Percentiles rank a stretch among this genome's conserved stretches.
phyloP scores from a whole-genome alignment of 1,140 invertebrate species.

The Sarcophaga peregrina region DNA sequence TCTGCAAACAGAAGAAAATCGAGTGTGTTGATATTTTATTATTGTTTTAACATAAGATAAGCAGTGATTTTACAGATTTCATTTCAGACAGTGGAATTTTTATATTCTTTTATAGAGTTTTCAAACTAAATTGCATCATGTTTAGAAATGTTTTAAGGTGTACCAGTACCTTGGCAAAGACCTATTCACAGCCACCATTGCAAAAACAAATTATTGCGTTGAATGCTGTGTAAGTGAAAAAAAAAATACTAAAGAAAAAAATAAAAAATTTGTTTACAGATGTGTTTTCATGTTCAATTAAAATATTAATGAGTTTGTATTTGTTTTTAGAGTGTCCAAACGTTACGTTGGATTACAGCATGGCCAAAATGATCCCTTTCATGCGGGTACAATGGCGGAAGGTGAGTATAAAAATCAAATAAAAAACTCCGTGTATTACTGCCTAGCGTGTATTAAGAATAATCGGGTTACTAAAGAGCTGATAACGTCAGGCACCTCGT shows the following conservation, averaged over 20 bases:
- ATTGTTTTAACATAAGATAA: background rate
- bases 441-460: no score
- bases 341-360: constrained; percentile 23
- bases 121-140: background rate
- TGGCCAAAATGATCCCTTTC: constrained; percentile 24
- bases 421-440: no score
- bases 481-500: no score
- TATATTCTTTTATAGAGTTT: background rate
- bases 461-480: no score
- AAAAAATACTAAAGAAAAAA: background rate
- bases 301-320: background rate
- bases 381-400: constrained; percentile 57
- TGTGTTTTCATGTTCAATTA: no score
- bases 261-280: no score
- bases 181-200: background rate
- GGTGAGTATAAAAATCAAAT: constrained; percentile 47
- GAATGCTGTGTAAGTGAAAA: constrained; percentile 10
- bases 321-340: background rate
- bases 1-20: background rate
- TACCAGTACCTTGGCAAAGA: background rate
- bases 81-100: background rate
- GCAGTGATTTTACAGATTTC: background rate
- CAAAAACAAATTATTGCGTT: background rate
- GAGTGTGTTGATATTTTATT: background rate
- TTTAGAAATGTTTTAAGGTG: constrained; percentile 1